Evolutionary conservation across 2,888 invertebrate genomes (phyloP).

Genomic region (Erebia palarica): DNA sequence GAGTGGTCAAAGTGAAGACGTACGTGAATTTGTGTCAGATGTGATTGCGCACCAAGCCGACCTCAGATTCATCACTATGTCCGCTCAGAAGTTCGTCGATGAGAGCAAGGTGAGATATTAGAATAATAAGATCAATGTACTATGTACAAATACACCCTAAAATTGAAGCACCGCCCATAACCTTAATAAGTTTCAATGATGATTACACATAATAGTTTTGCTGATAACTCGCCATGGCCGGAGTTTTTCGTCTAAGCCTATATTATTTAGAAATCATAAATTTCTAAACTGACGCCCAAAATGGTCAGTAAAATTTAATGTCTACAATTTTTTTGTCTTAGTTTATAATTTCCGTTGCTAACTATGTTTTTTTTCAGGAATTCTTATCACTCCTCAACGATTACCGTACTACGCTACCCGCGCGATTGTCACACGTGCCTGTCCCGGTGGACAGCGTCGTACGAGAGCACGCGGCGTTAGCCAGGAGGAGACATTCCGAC

Average conservation of each 20-base stretch:
- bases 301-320: background rate
- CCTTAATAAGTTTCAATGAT: too few relatives aligned
- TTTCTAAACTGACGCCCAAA: background rate
- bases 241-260: too few relatives aligned
- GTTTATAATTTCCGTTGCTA: background rate
- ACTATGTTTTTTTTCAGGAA: constrained; percentile 79
- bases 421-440: constrained; percentile 90
- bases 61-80: constrained; percentile 96
- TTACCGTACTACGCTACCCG: constrained; percentile 92
- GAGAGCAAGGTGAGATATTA: constrained; percentile 88
- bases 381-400: constrained; percentile 92
- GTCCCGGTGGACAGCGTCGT: constrained; percentile 87
- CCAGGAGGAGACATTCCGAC: constrained; percentile 91
- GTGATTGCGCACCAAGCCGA: constrained; percentile 98
- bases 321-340: background rate
- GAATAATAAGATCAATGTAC: too few relatives aligned
- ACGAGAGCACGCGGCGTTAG: constrained; percentile 89
- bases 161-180: background rate
- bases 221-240: too few relatives aligned
- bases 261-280: too few relatives aligned
- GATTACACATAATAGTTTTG: too few relatives aligned
- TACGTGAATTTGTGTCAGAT: constrained; percentile 94
- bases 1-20: constrained; percentile 88
- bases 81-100: constrained; percentile 97
- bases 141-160: too few relatives aligned